phyloP scores from a whole-genome alignment of 1,140 invertebrate genomes.

The Papilio dardanus region DNA sequence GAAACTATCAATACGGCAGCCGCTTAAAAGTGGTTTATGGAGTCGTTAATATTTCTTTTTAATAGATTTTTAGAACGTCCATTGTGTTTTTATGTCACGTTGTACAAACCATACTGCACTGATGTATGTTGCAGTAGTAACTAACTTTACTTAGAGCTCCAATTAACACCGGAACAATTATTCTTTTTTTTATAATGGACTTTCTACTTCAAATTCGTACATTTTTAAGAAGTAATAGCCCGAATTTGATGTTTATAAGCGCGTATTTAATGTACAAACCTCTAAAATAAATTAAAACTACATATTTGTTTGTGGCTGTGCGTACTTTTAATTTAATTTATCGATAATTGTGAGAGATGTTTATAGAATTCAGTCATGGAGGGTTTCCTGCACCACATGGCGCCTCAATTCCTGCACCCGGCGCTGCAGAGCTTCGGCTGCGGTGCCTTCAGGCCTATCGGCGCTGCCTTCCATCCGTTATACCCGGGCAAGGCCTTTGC shows the following conservation, averaged over 20 bases:
- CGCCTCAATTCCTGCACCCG: slow-evolving; percentile 80
- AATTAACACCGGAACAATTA: too few relatives aligned
- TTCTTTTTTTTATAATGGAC: neutral
- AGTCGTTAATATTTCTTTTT: slow-evolving; percentile 8
- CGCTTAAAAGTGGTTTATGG: slow-evolving; percentile 26
- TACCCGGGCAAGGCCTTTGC: slow-evolving; percentile 81
- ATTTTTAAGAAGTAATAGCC: neutral
- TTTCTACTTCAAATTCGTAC: neutral
- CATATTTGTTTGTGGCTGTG: slow-evolving; percentile 13
- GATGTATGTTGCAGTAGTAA: neutral
- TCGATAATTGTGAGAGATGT: neutral
- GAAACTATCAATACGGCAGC: slow-evolving; percentile 35
- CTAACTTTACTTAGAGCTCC: neutral
- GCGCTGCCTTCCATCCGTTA: slow-evolving; percentile 78
- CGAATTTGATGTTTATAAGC: neutral
- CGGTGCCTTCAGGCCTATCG: slow-evolving; percentile 78
- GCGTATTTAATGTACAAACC: neutral
- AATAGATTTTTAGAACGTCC: neutral
- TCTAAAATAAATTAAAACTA: neutral
- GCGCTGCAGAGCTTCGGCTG: slow-evolving; percentile 80
- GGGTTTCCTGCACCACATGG: slow-evolving; percentile 81
- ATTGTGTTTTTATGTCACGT: slow-evolving; percentile 3
- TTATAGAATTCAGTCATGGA: slow-evolving; percentile 64
- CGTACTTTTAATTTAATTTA: slow-evolving; percentile 28
- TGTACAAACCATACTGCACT: neutral